phyloP scores from a whole-genome alignment of 2,113 vertebrate genomes.

The Ceyx melanurus region DNA sequence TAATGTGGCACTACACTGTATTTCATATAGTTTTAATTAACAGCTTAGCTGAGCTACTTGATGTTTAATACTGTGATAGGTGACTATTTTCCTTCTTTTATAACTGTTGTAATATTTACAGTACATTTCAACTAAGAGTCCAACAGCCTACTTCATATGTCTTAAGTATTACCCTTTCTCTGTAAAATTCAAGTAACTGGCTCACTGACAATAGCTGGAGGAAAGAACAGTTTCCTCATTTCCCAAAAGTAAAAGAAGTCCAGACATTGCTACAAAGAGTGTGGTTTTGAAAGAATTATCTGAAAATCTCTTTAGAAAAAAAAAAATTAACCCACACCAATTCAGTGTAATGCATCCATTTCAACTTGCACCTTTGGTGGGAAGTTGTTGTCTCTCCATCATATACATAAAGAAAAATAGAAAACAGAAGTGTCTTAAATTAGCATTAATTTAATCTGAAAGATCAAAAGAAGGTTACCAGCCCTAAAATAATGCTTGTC shows the following conservation, averaged over 20 bases:
- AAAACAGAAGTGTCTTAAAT: not conserved
- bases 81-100: not conserved
- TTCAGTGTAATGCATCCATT: not conserved
- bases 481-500: not conserved
- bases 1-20: not conserved
- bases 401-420: not conserved
- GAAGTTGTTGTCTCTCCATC: not conserved
- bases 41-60: not conserved
- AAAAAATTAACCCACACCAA: not conserved
- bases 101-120: conserved; percentile 55
- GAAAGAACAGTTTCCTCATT: conserved; percentile 33
- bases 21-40: conserved; percentile 45
- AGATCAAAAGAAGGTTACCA: not conserved
- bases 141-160: conserved; percentile 52
- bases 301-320: not conserved
- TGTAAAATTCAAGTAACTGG: conserved; percentile 55
- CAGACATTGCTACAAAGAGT: conserved; percentile 12
- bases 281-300: not conserved
- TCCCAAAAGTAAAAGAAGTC: not conserved
- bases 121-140: conserved; percentile 56
- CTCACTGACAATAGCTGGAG: conserved; percentile 64
- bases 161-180: conserved; percentile 72
- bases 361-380: not conserved
- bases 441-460: not conserved
- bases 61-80: conserved; percentile 1